Conservation (phyloP, 2,888 invertebrate species). For the Chymomyza caudatula region DNA sequence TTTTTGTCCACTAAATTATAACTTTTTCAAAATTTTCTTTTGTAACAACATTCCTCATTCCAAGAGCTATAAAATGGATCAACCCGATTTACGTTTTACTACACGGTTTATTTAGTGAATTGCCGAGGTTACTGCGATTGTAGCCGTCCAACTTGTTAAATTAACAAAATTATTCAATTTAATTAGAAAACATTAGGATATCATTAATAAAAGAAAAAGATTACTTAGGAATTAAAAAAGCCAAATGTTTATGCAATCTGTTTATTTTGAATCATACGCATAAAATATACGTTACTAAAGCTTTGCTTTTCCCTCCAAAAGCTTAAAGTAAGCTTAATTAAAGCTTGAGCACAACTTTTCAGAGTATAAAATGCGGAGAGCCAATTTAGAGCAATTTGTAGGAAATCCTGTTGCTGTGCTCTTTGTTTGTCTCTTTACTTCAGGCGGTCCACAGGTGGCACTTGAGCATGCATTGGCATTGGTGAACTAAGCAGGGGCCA, state of each 20-base stretch:
- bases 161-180: not conserved
- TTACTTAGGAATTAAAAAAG: not conserved
- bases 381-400: not conserved
- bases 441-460: conserved; percentile 37
- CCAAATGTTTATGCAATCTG: too few species aligned
- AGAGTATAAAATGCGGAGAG: not conserved
- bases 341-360: not conserved
- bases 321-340: not conserved
- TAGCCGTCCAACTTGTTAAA: too few species aligned
- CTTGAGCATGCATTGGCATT: not conserved
- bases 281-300: not conserved
- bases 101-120: too few species aligned
- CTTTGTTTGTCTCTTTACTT: not conserved
- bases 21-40: too few species aligned
- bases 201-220: not conserved
- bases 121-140: too few species aligned
- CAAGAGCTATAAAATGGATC: too few species aligned
- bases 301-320: conserved; percentile 1
- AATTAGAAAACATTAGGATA: not conserved
- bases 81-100: too few species aligned
- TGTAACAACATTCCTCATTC: too few species aligned
- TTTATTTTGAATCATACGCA: too few species aligned
- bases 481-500: not conserved
- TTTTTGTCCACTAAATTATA: too few species aligned
- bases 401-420: not conserved